Conservation (phyloP, 1,140 invertebrate species). For the Eumeta japonica region DNA sequence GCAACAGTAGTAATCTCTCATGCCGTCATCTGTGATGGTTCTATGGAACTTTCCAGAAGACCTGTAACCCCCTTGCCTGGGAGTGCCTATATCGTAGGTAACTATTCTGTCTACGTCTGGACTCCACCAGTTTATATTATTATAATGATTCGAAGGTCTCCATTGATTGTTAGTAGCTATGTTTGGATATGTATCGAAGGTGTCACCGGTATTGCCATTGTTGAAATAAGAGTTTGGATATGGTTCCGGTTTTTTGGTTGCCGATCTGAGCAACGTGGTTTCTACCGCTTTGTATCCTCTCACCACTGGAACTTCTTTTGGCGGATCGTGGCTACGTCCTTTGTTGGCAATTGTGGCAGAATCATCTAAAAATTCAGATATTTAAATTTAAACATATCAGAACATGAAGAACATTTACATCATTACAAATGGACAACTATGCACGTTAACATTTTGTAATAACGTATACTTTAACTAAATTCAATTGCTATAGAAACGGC, state of each 20-base stretch:
- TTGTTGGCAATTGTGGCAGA: conserved; percentile 16
- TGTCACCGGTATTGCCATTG: conserved; percentile 29
- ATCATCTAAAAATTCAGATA: conserved; percentile 24
- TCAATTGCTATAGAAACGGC: too few relatives aligned
- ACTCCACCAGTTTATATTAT: conserved; percentile 39
- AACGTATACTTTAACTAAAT: too few relatives aligned
- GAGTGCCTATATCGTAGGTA: conserved; percentile 14
- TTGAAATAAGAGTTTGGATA: conserved; percentile 22
- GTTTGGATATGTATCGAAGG: conserved; percentile 40
- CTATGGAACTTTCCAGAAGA: conserved; percentile 23
- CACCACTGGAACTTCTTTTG: conserved; percentile 40
- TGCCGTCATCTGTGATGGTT: conserved; percentile 30
- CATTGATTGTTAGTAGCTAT: conserved; percentile 29
- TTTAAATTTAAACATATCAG: too few relatives aligned
- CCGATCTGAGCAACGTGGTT: conserved; percentile 37
- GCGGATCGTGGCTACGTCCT: too few relatives aligned
- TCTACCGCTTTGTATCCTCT: conserved; percentile 38
- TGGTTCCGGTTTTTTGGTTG: conserved; percentile 28
- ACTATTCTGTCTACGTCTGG: conserved; percentile 17
- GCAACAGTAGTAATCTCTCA: conserved; percentile 42
- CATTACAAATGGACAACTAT: too few relatives aligned
- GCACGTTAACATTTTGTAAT: too few relatives aligned
- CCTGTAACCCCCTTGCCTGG: conserved; percentile 10
- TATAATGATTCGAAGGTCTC: conserved; percentile 37
- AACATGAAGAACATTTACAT: too few relatives aligned